These are phyloP conservation scores for Girardia tigrina DNA, from an alignment of 2,888 invertebrate genomes.

Conservation along the genomic window DNA sequence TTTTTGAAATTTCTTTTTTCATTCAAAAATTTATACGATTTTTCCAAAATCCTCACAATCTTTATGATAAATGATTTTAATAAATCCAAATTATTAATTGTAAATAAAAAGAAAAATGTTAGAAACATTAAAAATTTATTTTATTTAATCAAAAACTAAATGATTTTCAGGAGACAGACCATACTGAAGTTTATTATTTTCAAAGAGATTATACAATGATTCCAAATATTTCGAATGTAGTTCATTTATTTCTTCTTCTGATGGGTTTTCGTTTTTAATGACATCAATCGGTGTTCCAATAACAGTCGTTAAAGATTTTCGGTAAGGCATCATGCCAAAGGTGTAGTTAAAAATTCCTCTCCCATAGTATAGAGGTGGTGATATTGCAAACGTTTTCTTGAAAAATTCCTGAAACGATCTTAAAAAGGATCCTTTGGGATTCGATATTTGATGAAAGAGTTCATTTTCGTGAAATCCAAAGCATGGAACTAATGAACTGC, in stretches of 20 bases:
- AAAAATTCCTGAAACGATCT: conserved; percentile 60
- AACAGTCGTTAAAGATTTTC: conserved; percentile 68
- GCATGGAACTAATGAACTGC: conserved; percentile 67
- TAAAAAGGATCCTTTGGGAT: conserved; percentile 61
- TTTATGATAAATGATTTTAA: too few species aligned
- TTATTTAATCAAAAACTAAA: conserved; percentile 37
- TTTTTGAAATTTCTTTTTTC: too few species aligned
- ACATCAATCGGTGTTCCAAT: conserved; percentile 74
- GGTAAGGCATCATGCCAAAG: conserved; percentile 68
- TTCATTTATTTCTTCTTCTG: conserved; percentile 61
- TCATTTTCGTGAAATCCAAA: conserved; percentile 80
- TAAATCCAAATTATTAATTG: too few species aligned
- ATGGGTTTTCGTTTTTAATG: conserved; percentile 58
- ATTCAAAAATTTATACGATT: too few species aligned
- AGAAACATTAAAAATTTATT: too few species aligned
- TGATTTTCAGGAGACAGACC: conserved; percentile 44
- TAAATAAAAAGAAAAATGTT: too few species aligned
- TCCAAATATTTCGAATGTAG: conserved; percentile 65
- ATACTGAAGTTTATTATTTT: conserved; percentile 68
- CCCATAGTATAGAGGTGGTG: conserved; percentile 51
- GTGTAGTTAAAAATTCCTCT: conserved; percentile 80
- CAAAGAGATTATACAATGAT: conserved; percentile 62
- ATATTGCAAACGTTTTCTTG: conserved; percentile 52
- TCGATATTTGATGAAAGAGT: conserved; percentile 63
- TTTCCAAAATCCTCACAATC: too few species aligned